Percentiles rank a stretch among this genome's conserved stretches.
Evolutionary conservation across 2,113 vertebrate genomes (phyloP).

Genomic region (Pseudorhombus dupliciocellatus): DNA sequence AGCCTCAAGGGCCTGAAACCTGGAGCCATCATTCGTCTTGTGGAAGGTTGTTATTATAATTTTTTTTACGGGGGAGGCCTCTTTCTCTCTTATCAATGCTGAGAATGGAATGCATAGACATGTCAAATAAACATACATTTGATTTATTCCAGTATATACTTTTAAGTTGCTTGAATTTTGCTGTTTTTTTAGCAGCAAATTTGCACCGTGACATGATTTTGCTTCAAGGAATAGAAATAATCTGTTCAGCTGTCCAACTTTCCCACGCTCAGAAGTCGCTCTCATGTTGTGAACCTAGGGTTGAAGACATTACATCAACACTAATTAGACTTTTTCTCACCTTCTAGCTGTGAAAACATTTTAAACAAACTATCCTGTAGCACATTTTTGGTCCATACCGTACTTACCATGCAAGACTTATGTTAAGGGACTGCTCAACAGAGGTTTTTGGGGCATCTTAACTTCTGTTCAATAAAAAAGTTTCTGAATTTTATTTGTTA

Average conservation of each 20-base stretch:
- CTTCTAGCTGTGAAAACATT: background rate
- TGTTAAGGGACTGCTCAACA: background rate
- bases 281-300: slow-evolving; percentile 15
- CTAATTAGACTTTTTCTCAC: slow-evolving; percentile 14
- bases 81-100: background rate
- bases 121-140: background rate
- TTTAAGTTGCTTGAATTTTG: background rate
- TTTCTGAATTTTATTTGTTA: background rate
- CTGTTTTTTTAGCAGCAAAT: background rate
- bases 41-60: slow-evolving; percentile 73
- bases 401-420: background rate
- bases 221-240: background rate
- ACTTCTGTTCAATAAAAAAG: slow-evolving; percentile 14
- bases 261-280: slow-evolving; percentile 3
- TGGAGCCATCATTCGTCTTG: slow-evolving; percentile 76
- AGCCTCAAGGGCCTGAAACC: slow-evolving; percentile 78
- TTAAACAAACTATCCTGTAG: too few species aligned
- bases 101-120: background rate
- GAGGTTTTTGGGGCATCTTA: background rate
- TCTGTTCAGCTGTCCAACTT: slow-evolving; percentile 4
- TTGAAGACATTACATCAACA: slow-evolving; percentile 36
- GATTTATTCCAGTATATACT: background rate
- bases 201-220: background rate
- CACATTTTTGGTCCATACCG: background rate
- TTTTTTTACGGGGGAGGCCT: background rate